Evolutionary conservation across 1,140 invertebrate species (phyloP), one percentile per base, ranked within the genome.

Genomic region (Reticulitermes speratus): DNA sequence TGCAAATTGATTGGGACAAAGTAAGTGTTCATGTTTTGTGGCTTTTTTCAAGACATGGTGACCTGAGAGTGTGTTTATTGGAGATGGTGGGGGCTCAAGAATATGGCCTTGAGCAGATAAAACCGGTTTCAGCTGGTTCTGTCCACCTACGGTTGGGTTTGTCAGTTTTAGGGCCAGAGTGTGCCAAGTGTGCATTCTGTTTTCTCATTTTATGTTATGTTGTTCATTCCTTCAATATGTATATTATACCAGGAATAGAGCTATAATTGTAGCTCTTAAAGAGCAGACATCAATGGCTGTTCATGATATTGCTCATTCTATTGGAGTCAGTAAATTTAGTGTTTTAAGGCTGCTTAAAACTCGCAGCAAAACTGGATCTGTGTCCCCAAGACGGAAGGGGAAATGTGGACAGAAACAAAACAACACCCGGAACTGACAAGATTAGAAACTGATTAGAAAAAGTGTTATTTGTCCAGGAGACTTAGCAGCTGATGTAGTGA

Each of bases 181-280:
- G 2, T 38, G 38, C 38, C 38, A 38, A 38, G 38, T 38, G 38
- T 2, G 5, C 38, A 38, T 38, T 38, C 38, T 38, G 38, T 38
- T 38, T 38, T 2, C 2, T 38, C 38, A 38, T 38, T 38, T 38
- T 2, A 38, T 38, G 38, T 38, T 38, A 38, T 2, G 38, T 38
- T 38, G 2, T 38, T 38, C 38, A 38, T 38, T 38, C 38, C 38
- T 38, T 38, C 38, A 38, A 38, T 38, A 38, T 38, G 38, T 2
- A 38, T 38, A 38, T 38, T 38, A 38, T 5, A 38, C 38, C 38
- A 45, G 52, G 52, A 86, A 86, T 6, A 44, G 65, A 48, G 82
- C 45, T 83, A 84, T 25, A 86, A 84, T 86, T 59, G 59, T 86
- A 55, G 25, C 86, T 86, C 82, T 55, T 86, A 83, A 32, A 55